These are phyloP conservation scores for Endotricha flammealis DNA, from an alignment of 2,888 invertebrate species.

Conservation along the genomic window DNA sequence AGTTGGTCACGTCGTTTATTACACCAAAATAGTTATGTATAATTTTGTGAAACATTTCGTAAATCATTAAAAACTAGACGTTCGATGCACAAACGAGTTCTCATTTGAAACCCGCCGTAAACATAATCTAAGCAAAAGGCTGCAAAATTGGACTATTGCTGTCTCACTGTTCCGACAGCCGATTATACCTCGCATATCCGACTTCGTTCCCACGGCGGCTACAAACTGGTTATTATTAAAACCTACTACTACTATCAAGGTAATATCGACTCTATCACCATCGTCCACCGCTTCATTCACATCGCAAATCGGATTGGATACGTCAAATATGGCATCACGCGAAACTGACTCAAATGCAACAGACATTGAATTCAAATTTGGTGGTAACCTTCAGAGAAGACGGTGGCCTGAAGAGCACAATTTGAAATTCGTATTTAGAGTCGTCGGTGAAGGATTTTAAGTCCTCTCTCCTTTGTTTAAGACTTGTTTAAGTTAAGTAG, in stretches of 20 bases:
- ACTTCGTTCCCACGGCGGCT: constrained; percentile 74
- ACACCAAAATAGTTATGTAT: neutral
- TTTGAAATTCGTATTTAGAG: constrained; percentile 74
- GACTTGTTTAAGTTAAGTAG: constrained; percentile 64
- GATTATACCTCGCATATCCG: constrained; percentile 76
- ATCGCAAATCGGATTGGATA: constrained; percentile 32
- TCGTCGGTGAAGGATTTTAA: constrained; percentile 72
- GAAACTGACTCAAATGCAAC: constrained; percentile 47
- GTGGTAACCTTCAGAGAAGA: constrained; percentile 37
- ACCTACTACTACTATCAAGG: constrained; percentile 45
- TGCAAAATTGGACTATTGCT: constrained; percentile 78
- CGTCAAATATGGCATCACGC: constrained; percentile 37
- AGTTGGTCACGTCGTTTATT: constrained; percentile 1
- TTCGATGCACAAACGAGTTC: constrained; percentile 49
- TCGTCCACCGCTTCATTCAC: constrained; percentile 35
- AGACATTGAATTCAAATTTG: constrained; percentile 48
- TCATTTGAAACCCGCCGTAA: constrained; percentile 51
- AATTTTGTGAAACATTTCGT: constrained; percentile 17
- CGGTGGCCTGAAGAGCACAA: constrained; percentile 62
- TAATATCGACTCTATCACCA: constrained; percentile 37
- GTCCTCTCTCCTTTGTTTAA: constrained; percentile 67
- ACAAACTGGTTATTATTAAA: constrained; percentile 77
- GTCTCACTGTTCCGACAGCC: constrained; percentile 69
- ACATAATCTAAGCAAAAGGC: constrained; percentile 74
- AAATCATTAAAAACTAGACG: constrained; percentile 29